Conservation (phyloP, 2,113 vertebrate species). For the Sula dactylatra region DNA sequence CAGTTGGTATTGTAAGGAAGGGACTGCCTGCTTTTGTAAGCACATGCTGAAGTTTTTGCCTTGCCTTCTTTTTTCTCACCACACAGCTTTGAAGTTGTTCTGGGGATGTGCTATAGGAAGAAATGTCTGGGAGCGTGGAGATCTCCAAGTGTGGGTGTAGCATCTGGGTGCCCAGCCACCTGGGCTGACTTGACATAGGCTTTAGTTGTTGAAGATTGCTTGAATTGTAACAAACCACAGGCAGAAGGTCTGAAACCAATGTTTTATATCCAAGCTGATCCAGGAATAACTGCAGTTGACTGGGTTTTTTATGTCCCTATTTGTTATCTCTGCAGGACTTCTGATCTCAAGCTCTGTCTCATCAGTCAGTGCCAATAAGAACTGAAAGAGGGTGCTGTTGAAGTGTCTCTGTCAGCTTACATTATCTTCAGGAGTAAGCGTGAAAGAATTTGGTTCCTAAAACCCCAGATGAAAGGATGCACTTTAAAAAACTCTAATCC, state of each 20-base stretch:
- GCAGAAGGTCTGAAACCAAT: neutral
- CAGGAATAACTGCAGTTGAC: neutral
- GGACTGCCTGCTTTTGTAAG: neutral
- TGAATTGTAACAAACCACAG: neutral
- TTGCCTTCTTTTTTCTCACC: neutral
- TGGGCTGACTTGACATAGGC: neutral
- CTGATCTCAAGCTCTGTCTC: neutral
- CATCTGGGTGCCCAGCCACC: neutral
- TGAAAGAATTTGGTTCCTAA: neutral
- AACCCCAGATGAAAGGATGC: neutral
- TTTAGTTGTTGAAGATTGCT: neutral
- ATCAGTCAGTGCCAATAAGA: neutral
- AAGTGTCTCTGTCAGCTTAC: neutral
- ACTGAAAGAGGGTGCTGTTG: neutral
- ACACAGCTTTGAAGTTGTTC: neutral
- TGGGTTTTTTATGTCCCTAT: neutral
- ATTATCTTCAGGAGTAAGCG: neutral
- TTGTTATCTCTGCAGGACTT: neutral
- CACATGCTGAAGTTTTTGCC: neutral
- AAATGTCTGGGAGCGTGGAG: neutral
- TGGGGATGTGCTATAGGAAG: neutral
- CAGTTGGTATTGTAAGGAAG: neutral
- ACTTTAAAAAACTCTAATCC: neutral
- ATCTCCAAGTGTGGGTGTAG: neutral
- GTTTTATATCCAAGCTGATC: neutral